Percentiles rank a stretch among this genome's conserved stretches.
Conservation (phyloP, 35 echinoderm and acorn worm genomes). For the Stichopus chloronotus region DNA sequence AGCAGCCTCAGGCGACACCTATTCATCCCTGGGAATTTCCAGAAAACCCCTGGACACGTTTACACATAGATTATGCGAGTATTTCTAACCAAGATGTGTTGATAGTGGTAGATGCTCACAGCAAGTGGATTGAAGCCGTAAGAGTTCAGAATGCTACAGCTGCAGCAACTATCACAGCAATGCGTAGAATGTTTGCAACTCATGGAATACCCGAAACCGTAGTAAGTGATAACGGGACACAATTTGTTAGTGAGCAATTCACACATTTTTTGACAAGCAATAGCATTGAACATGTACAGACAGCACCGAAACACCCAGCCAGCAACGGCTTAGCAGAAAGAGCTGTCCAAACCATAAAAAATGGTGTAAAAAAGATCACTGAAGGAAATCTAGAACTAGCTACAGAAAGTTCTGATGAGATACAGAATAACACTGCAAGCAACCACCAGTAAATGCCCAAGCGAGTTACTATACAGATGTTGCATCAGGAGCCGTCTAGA, state of each 20-base stretch:
- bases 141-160: conserved; percentile 50
- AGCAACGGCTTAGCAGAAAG: conserved; percentile 68
- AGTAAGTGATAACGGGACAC: conserved; percentile 75
- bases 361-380: conserved; percentile 62
- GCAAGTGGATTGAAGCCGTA: conserved; percentile 60
- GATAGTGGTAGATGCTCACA: conserved; percentile 59
- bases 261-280: conserved; percentile 56
- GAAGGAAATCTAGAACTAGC: conserved; percentile 55
- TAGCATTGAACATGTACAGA: conserved; percentile 69
- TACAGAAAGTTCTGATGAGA: conserved; percentile 67
- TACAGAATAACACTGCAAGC: conserved; percentile 69
- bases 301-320: conserved; percentile 72
- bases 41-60: conserved; percentile 49
- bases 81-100: conserved; percentile 42
- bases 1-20: conserved; percentile 28
- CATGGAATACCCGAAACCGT: conserved; percentile 73
- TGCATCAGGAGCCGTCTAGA: conserved; percentile 70
- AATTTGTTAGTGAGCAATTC: conserved; percentile 70
- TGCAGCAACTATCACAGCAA: conserved; percentile 43
- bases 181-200: conserved; percentile 65
- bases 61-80: conserved; percentile 61
- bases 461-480: conserved; percentile 67
- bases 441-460: conserved; percentile 66
- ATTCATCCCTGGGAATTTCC: conserved; percentile 57
- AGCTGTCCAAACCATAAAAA: conserved; percentile 77